These are phyloP conservation scores for Pristionchus mayeri DNA, from an alignment of 2,888 invertebrate species.

Conservation along the genomic window DNA sequence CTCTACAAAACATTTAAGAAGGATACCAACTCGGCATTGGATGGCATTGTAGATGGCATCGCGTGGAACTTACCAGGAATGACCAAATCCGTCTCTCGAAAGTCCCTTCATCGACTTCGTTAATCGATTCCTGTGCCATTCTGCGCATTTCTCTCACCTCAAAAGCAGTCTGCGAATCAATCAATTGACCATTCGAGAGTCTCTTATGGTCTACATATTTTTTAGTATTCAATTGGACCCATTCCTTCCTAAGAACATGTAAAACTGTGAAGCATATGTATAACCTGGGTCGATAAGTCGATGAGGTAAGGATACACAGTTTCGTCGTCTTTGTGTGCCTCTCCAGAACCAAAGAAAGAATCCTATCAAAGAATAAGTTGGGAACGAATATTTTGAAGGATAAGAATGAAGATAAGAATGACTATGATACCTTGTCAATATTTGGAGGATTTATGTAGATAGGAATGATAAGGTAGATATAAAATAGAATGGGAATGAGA, in stretches of 20 bases:
- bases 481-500: not conserved
- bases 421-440: not conserved
- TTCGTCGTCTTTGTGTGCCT: not conserved
- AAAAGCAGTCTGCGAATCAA: too few species aligned
- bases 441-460: not conserved
- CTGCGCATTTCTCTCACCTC: not conserved
- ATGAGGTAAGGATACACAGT: not conserved
- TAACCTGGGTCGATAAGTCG: not conserved
- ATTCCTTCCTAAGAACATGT: not conserved
- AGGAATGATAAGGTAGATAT: not conserved
- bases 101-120: not conserved
- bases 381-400: too few species aligned
- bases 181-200: too few species aligned
- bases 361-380: too few species aligned
- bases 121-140: not conserved
- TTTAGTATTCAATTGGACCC: not conserved
- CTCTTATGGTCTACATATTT: not conserved
- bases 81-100: constrained; percentile 2
- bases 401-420: too few species aligned
- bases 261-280: not conserved
- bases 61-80: not conserved
- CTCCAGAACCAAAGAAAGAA: not conserved
- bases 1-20: not conserved
- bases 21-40: not conserved
- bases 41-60: too few species aligned